Percentiles rank a stretch among this genome's conserved stretches.
Evolutionary conservation across 1,140 invertebrate genomes (phyloP).

Genomic region (Cotesia vestalis): DNA sequence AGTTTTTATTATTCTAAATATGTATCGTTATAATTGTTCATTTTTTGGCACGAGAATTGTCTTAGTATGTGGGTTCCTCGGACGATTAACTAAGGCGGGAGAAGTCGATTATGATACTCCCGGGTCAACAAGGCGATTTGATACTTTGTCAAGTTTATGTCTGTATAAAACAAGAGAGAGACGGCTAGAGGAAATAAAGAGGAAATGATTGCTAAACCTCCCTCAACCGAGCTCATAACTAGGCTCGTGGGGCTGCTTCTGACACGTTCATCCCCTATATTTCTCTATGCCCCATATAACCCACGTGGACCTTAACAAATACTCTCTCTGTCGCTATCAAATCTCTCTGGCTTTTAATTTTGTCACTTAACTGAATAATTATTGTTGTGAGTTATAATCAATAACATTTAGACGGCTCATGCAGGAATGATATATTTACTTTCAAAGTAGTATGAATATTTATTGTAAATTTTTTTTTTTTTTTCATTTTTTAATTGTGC

Average conservation of each 20-base stretch:
- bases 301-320: slow-evolving; percentile 18
- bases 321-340: slow-evolving; percentile 5
- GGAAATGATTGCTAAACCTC: slow-evolving; percentile 42
- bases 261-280: slow-evolving; percentile 62
- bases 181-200: not conserved
- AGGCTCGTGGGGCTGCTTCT: slow-evolving; percentile 62
- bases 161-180: slow-evolving; percentile 2
- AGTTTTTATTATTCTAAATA: not conserved
- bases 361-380: not conserved
- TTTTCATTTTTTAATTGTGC: too few species aligned
- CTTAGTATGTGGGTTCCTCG: not conserved
- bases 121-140: slow-evolving; percentile 32
- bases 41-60: too few species aligned
- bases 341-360: slow-evolving; percentile 4
- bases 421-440: too few species aligned
- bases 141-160: slow-evolving; percentile 24
- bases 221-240: slow-evolving; percentile 61
- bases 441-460: too few species aligned
- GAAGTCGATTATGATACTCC: slow-evolving; percentile 33
- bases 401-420: too few species aligned
- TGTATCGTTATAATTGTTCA: too few species aligned
- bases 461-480: too few species aligned
- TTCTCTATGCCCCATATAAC: slow-evolving; percentile 47
- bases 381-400: not conserved
- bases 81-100: slow-evolving; percentile 32